phyloP scores from a whole-genome alignment of 37 sponge, comb jelly and placozoan genomes.

The Crambe crambe region DNA sequence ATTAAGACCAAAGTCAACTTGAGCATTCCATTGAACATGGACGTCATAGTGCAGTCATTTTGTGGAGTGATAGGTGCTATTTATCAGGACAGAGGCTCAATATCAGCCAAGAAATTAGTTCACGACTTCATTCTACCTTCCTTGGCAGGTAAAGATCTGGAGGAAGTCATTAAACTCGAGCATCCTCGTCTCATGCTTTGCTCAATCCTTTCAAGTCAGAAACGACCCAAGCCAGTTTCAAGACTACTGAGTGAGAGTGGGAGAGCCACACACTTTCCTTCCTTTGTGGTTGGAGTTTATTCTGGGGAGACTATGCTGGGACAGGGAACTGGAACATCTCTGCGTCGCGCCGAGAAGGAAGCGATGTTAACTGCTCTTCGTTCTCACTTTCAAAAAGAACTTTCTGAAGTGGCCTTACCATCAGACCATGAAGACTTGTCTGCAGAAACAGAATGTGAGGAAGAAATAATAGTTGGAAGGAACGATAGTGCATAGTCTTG shows the following conservation, averaged over 20 bases:
- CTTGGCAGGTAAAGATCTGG: slow-evolving; percentile 62
- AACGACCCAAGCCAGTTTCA: slow-evolving; percentile 31
- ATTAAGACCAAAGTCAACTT: slow-evolving; percentile 32
- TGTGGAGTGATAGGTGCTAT: slow-evolving; percentile 75
- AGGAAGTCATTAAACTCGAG: slow-evolving; percentile 68
- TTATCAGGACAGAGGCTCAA: slow-evolving; percentile 59
- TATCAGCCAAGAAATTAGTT: slow-evolving; percentile 65
- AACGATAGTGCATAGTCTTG: neutral
- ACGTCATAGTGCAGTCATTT: slow-evolving; percentile 37
- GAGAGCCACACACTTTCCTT: slow-evolving; percentile 81
- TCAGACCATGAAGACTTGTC: slow-evolving; percentile 44
- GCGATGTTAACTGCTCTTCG: slow-evolving; percentile 75
- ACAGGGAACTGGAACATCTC: slow-evolving; percentile 79
- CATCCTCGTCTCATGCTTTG: slow-evolving; percentile 68
- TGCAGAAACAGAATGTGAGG: neutral
- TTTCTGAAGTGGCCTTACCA: slow-evolving; percentile 49
- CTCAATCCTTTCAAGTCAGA: slow-evolving; percentile 44
- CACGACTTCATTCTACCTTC: slow-evolving; percentile 69
- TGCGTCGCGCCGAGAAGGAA: slow-evolving; percentile 77
- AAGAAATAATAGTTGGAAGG: neutral
- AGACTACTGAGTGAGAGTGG: slow-evolving; percentile 84
- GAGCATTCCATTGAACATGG: slow-evolving; percentile 4
- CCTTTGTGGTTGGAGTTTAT: slow-evolving; percentile 87
- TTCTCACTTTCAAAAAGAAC: slow-evolving; percentile 57
- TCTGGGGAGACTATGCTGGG: slow-evolving; percentile 66